Base-by-base conservation (phyloP, 2,113 vertebrate species). In the Connochaetes taurinus region DNA sequence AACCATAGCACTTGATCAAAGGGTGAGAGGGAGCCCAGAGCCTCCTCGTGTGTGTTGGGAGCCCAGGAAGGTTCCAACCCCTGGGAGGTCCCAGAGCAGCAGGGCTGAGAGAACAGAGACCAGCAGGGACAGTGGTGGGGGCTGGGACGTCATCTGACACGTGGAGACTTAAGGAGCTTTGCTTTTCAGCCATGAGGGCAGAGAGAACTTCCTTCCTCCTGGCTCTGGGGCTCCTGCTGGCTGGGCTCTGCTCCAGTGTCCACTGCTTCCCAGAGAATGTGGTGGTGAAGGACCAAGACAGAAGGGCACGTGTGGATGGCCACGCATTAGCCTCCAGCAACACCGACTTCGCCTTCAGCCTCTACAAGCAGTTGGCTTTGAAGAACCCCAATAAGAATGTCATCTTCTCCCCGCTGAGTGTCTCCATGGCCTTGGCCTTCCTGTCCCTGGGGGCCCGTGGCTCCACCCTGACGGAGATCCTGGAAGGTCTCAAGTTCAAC, bases 331-430 rank as follows among this genome's bases (percentile, higher is more conserved):
- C 98, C 17, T 5, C 97, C 50, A 98, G 95, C 84, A 99, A 99
- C 25, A 2, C 12, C 0, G 45, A 96, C 62, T 98, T 98, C 0
- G 76, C 97, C 33, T 86, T 96, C 53, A 74, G 85, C 80, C 98
- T 98, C 36, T 98, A 96, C 33, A 96, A 62, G 82, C 6, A 62
- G 43, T 0, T 98, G 90, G 85, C 58, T 33, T 40, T 1, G 0
- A 3, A 29, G 14, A 45, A 6, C 10, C 82, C 81, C 2, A 0
- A 4, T 0, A 5, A 92, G 27, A 99, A 99, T 85, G 81, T 99
- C 90, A 96, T 99, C 98, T 99, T 98, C 94, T 99, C 99, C 0
- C 99, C 99, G 0, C 2, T 99, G 76, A 99, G 99, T 74, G 93
- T 99, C 92, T 98, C 99, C 81, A 94, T 96, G 0, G 98, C 98